Evolutionary conservation across 2,888 invertebrate genomes (phyloP), one percentile per base, ranked within the genome.

Genomic region (Melangyna quadrimaculata): DNA sequence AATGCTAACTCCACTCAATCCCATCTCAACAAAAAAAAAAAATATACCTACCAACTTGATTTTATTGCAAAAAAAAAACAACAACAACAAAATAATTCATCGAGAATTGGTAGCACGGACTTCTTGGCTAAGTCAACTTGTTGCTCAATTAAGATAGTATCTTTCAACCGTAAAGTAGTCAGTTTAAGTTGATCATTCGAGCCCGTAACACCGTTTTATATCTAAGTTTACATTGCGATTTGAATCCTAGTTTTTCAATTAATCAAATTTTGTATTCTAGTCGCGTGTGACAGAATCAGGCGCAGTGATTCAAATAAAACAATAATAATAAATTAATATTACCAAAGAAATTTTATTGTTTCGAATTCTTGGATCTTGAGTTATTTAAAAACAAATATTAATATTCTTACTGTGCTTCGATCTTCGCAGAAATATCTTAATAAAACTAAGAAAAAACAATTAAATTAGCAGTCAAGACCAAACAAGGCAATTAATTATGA

Each of bases 51-150:
- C n/a, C n/a, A n/a, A n/a, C 7, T 37, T 8, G 3, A 43, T 51
- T n/a, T 69, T 51, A 32, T 61, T 27, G 53, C 45, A 55, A 40
- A 69, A 63, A 59, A 22, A 59, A 29, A 27, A n/a, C n/a, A 77
- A 48, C 12, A 51, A 27, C 51, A 27, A 51, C 51, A 37, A 51
- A 19, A 32, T 19, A 35, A 69, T 35, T 67, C 59, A 45, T 27
- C 35, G 69, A 79, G 73, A 73, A 79, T 82, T 67, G 59, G 27
- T 53, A 82, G 59, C 71, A 72, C 53, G 81, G 81, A 82, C 81
- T 82, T 82, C 81, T 82, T 82, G 77, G 55, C 40, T 40, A 61
- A 81, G 51, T 75, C 57, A 63, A 70, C 75, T 43, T 65, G 51
- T 71, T 75, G 45, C 72, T 79, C 73, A 69, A 79, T 79, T 65